A percentile compares a stretch with the other conserved stretches of the same genome.
These are phyloP conservation scores for Hippasteria phrygiana DNA, from an alignment of 53 echinoderm and acorn worm species.

Conservation along the genomic window DNA sequence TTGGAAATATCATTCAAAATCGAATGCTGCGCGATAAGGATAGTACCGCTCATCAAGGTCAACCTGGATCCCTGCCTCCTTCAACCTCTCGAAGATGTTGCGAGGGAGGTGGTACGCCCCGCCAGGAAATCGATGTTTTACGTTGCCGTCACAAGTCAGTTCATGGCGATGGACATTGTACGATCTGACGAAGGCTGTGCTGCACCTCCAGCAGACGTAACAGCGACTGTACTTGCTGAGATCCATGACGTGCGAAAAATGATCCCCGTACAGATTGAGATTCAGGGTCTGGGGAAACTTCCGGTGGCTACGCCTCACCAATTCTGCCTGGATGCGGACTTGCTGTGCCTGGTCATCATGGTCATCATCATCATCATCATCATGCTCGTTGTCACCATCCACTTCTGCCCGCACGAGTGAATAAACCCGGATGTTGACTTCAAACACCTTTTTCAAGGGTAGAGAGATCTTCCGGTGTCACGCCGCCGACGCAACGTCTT, in stretches of 20 bases:
- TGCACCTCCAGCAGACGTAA: constrained; percentile 34
- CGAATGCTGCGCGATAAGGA: constrained; percentile 53
- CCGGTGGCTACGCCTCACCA: not conserved
- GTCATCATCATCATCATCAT: not conserved
- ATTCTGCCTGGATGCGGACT: not conserved
- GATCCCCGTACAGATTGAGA: not conserved
- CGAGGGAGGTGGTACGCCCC: not conserved
- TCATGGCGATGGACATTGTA: constrained; percentile 40
- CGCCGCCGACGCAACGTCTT: not conserved
- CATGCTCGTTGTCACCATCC: too few relatives aligned
- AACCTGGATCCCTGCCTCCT: constrained; percentile 54
- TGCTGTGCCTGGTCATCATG: not conserved
- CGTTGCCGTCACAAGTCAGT: constrained; percentile 46
- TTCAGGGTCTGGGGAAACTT: not conserved
- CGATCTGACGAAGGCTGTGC: not conserved
- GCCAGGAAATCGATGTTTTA: constrained; percentile 59
- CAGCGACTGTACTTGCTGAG: not conserved
- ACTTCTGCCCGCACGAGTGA: not conserved
- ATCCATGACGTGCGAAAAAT: constrained; percentile 39
- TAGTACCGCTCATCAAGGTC: not conserved
- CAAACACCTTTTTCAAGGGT: constrained; percentile 9
- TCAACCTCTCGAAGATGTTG: constrained; percentile 51
- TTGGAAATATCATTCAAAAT: constrained; percentile 54
- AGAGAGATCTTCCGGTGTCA: constrained; percentile 2
- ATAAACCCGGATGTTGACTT: constrained; percentile 3